Evolutionary conservation across 64 coral and sea anemone species (phyloP).

Genomic region (Dendronephthya gigantea): DNA sequence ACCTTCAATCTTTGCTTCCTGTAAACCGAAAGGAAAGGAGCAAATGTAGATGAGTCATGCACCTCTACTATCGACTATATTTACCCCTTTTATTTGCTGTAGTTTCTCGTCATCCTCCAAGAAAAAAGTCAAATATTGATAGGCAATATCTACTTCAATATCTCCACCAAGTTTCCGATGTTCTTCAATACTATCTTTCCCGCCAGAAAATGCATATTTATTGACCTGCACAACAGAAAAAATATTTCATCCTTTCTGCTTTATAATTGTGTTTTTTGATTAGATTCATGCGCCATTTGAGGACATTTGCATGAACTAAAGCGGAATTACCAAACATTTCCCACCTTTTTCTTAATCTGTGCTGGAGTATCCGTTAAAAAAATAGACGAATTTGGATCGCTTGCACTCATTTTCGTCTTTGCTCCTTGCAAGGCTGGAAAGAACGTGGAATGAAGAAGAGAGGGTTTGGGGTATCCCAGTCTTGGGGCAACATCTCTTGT

Average conservation of each 20-base stretch:
- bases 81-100: slow-evolving; percentile 78
- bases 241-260: not conserved
- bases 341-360: slow-evolving; percentile 98
- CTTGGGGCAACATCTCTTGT: slow-evolving; percentile 94
- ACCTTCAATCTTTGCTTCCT: no score
- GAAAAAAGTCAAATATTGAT: slow-evolving; percentile 90
- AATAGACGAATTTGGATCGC: slow-evolving; percentile 90
- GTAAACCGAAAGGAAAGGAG: no score
- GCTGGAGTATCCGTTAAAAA: slow-evolving; percentile 83
- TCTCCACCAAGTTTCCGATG: slow-evolving; percentile 87
- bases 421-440: slow-evolving; percentile 99
- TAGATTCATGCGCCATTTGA: no score
- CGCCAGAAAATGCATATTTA: slow-evolving; percentile 99
- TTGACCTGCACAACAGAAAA: slow-evolving; percentile 50
- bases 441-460: slow-evolving; percentile 92
- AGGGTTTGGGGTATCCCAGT: slow-evolving; percentile 75
- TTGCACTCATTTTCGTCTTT: slow-evolving; percentile 99
- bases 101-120: slow-evolving; percentile 92
- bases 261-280: no score
- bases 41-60: not conserved
- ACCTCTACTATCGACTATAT: not conserved
- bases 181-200: slow-evolving; percentile 85
- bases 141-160: slow-evolving; percentile 85
- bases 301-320: no score
- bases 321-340: no score